Evolutionary conservation across 2,797 vertebrate genomes (phyloP), one percentile per base, ranked within the genome.

Genomic region (Neomorphus geoffroyi): DNA sequence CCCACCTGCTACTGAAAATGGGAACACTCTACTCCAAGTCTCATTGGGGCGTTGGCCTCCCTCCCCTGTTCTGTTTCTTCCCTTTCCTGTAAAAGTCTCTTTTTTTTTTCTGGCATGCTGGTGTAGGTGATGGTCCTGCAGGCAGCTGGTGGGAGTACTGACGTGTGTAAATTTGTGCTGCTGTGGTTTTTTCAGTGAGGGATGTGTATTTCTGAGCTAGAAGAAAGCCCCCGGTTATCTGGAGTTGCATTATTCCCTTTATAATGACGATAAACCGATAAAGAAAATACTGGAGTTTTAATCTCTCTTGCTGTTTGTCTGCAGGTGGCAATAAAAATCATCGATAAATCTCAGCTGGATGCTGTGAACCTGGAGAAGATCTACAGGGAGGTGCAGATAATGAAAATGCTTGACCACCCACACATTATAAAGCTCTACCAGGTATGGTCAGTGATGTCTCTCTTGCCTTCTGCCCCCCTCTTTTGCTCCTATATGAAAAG

Each of bases 261-360:
- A 9, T 19, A 56, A 84, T 1, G 7, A 91, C 61, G 37, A 21
- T 30, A 9, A 80, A 23, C 9, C 33, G 48, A 16, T 1, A 11
- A 86, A 50, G 83, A 54, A 22, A 50, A 54, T 1, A 0, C 5
- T 35, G 50, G 33, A 28, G 22, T 57, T 78, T 30, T 64, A 57
- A 45, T 22, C 33, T 91, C 48, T 88, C 95, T 90, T 74, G 85
- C 62, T 91, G 2, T 92, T 94, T 86, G 19, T 65, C 91, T 97
- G 81, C 98, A 99, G 99, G 99, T 99, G 97, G 99, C 99, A 86
- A 99, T 99, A 97, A 99, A 99, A 98, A 99, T 99, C 96, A 99
- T 99, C 41, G 99, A 99, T 97, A 99, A 99, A 97, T 99, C 99
- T 93, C 99, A 99, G 96, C 98, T 99, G 97, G 99, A 99, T 96